Conservation (phyloP, 2,113 vertebrate species). For the Scytalopus superciliaris region DNA sequence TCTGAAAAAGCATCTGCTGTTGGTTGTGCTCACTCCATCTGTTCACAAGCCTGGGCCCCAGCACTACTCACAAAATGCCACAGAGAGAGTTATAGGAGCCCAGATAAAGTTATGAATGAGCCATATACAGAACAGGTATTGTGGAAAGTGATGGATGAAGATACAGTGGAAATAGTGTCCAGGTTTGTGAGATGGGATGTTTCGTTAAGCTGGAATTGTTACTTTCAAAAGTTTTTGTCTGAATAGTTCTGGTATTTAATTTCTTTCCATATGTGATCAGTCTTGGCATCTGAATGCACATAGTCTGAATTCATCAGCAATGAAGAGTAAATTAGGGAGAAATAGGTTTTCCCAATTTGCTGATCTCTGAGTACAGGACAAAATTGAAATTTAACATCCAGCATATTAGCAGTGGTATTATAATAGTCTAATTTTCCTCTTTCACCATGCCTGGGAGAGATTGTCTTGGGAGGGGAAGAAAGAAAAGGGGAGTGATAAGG, state of each 20-base stretch:
- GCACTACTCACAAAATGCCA: background rate
- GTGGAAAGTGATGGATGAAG: background rate
- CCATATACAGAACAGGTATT: background rate
- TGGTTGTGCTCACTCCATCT: constrained; percentile 3
- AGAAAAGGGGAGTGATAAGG: background rate
- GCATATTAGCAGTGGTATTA: background rate
- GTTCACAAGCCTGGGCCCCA: background rate
- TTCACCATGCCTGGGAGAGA: background rate
- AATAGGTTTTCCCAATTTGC: background rate
- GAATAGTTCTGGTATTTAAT: background rate
- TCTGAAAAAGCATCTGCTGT: constrained; percentile 36
- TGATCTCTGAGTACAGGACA: constrained; percentile 2
- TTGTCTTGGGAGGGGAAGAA: background rate
- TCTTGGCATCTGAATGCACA: background rate
- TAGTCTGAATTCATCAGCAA: background rate
- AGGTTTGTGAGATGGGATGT: background rate
- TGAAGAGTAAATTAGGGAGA: background rate
- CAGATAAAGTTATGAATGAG: constrained; percentile 9
- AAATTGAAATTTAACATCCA: background rate
- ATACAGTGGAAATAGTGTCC: background rate
- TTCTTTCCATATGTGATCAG: background rate
- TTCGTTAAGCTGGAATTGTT: background rate
- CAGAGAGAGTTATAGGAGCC: background rate
- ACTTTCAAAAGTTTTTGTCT: background rate
- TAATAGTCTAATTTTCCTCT: background rate